Evolutionary conservation across 2,888 invertebrate species (phyloP).

Genomic region (Nebria salina): DNA sequence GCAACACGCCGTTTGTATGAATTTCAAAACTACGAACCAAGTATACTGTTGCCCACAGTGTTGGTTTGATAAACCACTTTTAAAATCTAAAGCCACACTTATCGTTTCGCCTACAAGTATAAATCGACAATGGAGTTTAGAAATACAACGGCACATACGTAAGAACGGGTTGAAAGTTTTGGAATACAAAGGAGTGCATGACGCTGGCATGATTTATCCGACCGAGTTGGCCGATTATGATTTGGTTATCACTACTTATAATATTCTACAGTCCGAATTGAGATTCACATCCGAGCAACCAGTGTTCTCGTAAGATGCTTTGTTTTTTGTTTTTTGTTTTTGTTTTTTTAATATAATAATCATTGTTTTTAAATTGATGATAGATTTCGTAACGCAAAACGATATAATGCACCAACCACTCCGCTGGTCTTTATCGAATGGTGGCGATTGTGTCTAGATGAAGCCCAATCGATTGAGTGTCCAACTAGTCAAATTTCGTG

Average conservation of each 20-base stretch:
- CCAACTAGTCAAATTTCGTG: slow-evolving; percentile 67
- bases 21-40: slow-evolving; percentile 60
- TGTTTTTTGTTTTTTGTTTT: no score
- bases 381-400: slow-evolving; percentile 66
- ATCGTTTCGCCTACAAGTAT: slow-evolving; percentile 77
- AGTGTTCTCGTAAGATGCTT: slow-evolving; percentile 27
- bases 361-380: neutral
- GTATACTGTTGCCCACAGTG: slow-evolving; percentile 74
- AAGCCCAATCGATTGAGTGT: slow-evolving; percentile 82
- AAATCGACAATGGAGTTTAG: slow-evolving; percentile 76
- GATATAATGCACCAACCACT: slow-evolving; percentile 71
- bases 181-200: slow-evolving; percentile 64
- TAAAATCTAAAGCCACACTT: slow-evolving; percentile 72
- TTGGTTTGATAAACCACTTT: slow-evolving; percentile 64
- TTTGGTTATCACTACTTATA: slow-evolving; percentile 78
- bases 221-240: slow-evolving; percentile 71
- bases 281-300: slow-evolving; percentile 64
- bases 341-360: no score
- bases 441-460: slow-evolving; percentile 83
- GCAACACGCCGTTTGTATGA: slow-evolving; percentile 74
- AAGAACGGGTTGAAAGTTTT: slow-evolving; percentile 65
- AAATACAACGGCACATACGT: slow-evolving; percentile 71
- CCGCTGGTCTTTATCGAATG: slow-evolving; percentile 76
- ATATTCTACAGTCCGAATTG: slow-evolving; percentile 70
- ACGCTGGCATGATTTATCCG: slow-evolving; percentile 70